Conservation (phyloP, 2,113 vertebrate species). For the Zingel zingel region DNA sequence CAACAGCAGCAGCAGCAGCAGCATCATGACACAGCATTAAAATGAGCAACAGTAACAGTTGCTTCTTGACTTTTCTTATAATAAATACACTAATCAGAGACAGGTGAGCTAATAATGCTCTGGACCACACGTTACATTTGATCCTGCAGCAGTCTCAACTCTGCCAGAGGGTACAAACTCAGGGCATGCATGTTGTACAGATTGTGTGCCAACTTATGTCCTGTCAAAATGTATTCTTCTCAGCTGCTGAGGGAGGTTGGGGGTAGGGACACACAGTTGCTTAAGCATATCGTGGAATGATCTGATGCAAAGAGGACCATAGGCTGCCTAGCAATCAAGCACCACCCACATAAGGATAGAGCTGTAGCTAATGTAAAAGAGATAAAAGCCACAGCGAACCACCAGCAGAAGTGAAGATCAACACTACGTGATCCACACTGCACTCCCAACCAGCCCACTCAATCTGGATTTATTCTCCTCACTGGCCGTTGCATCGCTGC, state of each 20-base stretch:
- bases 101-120: neutral
- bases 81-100: too few relatives aligned
- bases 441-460: slow-evolving; percentile 73
- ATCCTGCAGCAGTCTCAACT: slow-evolving; percentile 23
- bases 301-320: slow-evolving; percentile 73
- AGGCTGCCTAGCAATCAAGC: slow-evolving; percentile 79
- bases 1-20: too few relatives aligned
- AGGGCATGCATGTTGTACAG: slow-evolving; percentile 7
- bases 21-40: neutral
- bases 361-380: slow-evolving; percentile 70
- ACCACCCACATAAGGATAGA: slow-evolving; percentile 74
- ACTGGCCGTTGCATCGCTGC: slow-evolving; percentile 35
- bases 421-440: slow-evolving; percentile 58
- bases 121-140: slow-evolving; percentile 12
- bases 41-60: too few relatives aligned
- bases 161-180: slow-evolving; percentile 14
- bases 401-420: slow-evolving; percentile 70
- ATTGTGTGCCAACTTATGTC: slow-evolving; percentile 34
- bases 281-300: slow-evolving; percentile 71
- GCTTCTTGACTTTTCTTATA: neutral
- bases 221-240: slow-evolving; percentile 50
- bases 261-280: slow-evolving; percentile 50
- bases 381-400: slow-evolving; percentile 73
- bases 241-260: slow-evolving; percentile 35
- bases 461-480: slow-evolving; percentile 66